A percentile compares a stretch with the other conserved stretches of the same genome.
phyloP scores from a whole-genome alignment of 2,888 invertebrate genomes.

The Lordiphosa fenestrarum region DNA sequence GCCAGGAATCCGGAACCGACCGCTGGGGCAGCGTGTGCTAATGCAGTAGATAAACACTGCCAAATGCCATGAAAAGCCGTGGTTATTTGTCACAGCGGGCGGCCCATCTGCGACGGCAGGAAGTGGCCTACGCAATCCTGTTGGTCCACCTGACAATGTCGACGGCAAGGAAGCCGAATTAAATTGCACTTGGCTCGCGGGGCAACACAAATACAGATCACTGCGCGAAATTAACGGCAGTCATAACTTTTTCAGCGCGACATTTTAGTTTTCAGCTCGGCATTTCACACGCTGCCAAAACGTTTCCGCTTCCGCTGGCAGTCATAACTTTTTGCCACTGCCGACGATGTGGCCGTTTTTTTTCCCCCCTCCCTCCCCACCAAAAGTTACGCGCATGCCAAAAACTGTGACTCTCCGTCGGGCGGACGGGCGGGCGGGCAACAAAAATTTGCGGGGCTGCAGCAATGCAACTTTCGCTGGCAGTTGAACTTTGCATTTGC shows the following conservation, averaged over 20 bases:
- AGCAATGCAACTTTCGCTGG: constrained; percentile 43
- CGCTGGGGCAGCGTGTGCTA: constrained; percentile 34
- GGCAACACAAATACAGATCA: constrained; percentile 7
- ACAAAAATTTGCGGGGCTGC: constrained; percentile 28
- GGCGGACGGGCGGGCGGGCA: constrained; percentile 15
- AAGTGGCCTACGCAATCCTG: constrained; percentile 1
- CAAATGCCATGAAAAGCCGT: constrained; percentile 54
- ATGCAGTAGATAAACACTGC: constrained; percentile 60
- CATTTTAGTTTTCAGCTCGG: constrained; percentile 60
- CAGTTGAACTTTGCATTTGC: constrained; percentile 35
- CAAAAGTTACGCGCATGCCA: constrained; percentile 44
- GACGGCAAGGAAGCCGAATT: constrained; percentile 48
- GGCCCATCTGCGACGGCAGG: constrained; percentile 2
- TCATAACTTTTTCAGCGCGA: constrained; percentile 64
- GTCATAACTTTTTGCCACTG: constrained; percentile 56
- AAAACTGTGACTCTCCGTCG: constrained; percentile 37
- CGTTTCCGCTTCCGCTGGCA: constrained; percentile 65
- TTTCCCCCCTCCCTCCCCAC: background rate
- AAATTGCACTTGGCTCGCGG: constrained; percentile 27
- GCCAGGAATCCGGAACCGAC: background rate
- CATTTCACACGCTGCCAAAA: constrained; percentile 72
- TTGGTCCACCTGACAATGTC: constrained; percentile 7
- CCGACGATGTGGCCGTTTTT: constrained; percentile 16
- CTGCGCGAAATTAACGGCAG: constrained; percentile 50
- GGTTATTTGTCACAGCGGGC: constrained; percentile 59